These are phyloP conservation scores for Volucella bombylans DNA, from an alignment of 2,888 invertebrate genomes.

Conservation along the genomic window DNA sequence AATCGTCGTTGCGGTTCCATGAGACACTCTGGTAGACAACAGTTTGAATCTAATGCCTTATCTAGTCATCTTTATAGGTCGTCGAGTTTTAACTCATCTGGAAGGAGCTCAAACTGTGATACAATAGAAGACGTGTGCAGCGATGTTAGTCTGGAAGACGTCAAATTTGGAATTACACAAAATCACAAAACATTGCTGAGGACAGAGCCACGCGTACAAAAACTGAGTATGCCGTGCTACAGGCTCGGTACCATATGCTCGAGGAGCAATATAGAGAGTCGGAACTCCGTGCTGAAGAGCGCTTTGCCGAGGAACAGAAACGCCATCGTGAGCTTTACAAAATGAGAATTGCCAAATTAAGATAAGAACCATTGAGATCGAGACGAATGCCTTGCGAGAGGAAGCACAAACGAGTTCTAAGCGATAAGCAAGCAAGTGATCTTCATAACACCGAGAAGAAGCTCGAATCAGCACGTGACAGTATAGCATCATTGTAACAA, in stretches of 20 bases:
- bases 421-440: slow-evolving; percentile 86
- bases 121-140: slow-evolving; percentile 97
- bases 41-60: no score
- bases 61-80: slow-evolving; percentile 93
- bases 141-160: slow-evolving; percentile 95
- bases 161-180: slow-evolving; percentile 92
- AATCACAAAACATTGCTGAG: slow-evolving; percentile 90
- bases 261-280: slow-evolving; percentile 92
- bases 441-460: slow-evolving; percentile 84
- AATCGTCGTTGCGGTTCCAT: no score
- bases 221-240: slow-evolving; percentile 95
- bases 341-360: slow-evolving; percentile 89
- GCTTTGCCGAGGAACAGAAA: no score
- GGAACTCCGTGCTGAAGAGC: slow-evolving; percentile 87
- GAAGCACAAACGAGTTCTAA: slow-evolving; percentile 85
- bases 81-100: slow-evolving; percentile 96
- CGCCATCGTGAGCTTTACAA: slow-evolving; percentile 90
- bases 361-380: slow-evolving; percentile 87
- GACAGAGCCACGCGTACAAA: slow-evolving; percentile 94
- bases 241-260: slow-evolving; percentile 94
- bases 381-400: slow-evolving; percentile 86
- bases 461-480: slow-evolving; percentile 82
- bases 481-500: slow-evolving; percentile 82
- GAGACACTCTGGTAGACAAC: no score
- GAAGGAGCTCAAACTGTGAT: slow-evolving; percentile 95